Evolutionary conservation across 2,888 invertebrate genomes (phyloP).

Genomic region (Acanthosepion lycidas): DNA sequence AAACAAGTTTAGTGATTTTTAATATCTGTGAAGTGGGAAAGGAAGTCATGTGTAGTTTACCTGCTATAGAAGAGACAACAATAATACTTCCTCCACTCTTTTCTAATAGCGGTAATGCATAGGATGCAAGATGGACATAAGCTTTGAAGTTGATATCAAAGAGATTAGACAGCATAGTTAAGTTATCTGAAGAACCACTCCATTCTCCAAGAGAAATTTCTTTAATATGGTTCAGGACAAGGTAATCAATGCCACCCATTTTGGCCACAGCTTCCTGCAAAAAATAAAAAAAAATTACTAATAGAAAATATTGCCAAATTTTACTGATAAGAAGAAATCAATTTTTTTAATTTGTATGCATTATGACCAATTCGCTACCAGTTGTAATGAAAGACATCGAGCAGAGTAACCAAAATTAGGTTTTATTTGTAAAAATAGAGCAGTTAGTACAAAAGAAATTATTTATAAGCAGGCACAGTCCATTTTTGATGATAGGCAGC

Average conservation of each 20-base stretch:
- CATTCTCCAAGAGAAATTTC: conserved; percentile 64
- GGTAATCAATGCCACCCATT: conserved; percentile 69
- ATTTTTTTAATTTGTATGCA: too few relatives aligned
- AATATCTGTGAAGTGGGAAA: too few relatives aligned
- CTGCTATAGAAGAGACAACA: conserved; percentile 70
- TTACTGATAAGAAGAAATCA: too few relatives aligned
- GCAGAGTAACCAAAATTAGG: too few relatives aligned
- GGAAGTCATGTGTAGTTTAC: conserved; percentile 54
- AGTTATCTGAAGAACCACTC: conserved; percentile 63
- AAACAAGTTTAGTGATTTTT: too few relatives aligned
- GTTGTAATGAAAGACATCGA: too few relatives aligned
- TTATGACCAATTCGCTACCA: too few relatives aligned
- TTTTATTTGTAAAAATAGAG: too few relatives aligned
- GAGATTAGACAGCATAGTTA: conserved; percentile 60
- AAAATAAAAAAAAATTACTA: not conserved
- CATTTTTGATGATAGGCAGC: too few relatives aligned
- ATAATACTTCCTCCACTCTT: conserved; percentile 67
- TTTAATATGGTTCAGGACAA: conserved; percentile 72
- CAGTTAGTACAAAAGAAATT: too few relatives aligned
- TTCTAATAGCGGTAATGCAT: conserved; percentile 65
- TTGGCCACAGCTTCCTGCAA: conserved; percentile 60
- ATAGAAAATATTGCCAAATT: too few relatives aligned
- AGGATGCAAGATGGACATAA: conserved; percentile 70
- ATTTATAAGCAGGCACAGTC: too few relatives aligned
- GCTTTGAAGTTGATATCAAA: conserved; percentile 71